Evolutionary conservation across 1,140 invertebrate species (phyloP), one percentile per base, ranked within the genome.

Genomic region (Latrodectus geometricus): DNA sequence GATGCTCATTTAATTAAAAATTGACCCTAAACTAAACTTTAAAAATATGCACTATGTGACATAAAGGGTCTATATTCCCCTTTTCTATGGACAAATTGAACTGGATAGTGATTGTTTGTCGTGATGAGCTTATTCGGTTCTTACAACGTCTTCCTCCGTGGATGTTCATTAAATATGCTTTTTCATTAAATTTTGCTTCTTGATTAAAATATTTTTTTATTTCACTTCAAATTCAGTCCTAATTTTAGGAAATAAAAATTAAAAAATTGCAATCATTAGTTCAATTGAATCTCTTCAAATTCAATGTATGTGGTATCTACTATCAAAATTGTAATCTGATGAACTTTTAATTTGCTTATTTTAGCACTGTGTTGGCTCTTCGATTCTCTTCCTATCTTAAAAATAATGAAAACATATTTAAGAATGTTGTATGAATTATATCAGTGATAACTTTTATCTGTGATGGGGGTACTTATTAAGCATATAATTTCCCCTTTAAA

Each of bases 41-140:
- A 72, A 61, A n/a, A 84, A 70, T 21, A 56, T 61, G 75, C 50
- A 48, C 61, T 72, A 49, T 74, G 17, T 74, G 70, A 74, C n/a
- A 21, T 50, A 74, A 74, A 74, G 48, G 12, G 35, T 74, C 48
- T 74, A 49, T 50, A 72, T 49, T 56, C 49, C 50, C 23, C 54
- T 70, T 81, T 50, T 68, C 17, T 17, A 68, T 78, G 11, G 8
- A 21, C 11, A 61, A 54, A 56, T 76, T 52, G 56, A 75, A 68
- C 56, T 74, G 72, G 48, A 50, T 52, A 23, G n/a, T 75, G 15
- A 81, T 79, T 73, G 70, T 84, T 83, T 83, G 21, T 52, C 65
- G 72, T 69, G 48, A 84, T 68, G 82, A 84, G 82, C 82, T 84
- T 84, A 84, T 84, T 74, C 73, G 76, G 72, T 84, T 68, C 69